These are phyloP conservation scores for Acromyrmex charruanus DNA, from an alignment of 1,140 invertebrate genomes.

Conservation along the genomic window DNA sequence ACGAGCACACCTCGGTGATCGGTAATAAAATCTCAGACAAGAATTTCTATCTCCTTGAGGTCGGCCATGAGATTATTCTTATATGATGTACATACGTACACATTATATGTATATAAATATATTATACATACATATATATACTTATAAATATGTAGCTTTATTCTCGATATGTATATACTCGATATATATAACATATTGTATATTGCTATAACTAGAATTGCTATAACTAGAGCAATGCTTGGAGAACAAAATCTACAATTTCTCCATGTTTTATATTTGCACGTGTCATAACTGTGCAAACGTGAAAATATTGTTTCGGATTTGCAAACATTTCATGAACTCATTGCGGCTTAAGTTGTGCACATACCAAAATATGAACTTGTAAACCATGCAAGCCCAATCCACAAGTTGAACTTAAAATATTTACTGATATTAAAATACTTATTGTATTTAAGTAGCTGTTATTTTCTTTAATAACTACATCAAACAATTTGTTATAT, in stretches of 20 bases:
- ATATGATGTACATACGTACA: neutral
- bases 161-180: too few species aligned
- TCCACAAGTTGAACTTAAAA: constrained; percentile 19
- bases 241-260: constrained; percentile 10
- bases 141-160: neutral
- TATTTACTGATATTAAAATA: constrained; percentile 2
- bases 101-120: neutral
- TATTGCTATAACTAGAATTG: neutral
- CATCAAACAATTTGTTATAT: neutral
- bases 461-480: neutral
- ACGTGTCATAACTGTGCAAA: neutral
- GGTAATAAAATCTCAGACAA: constrained; percentile 37
- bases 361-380: neutral
- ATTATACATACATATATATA: neutral
- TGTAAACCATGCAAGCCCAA: neutral
- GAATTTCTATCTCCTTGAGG: constrained; percentile 49
- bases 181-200: neutral
- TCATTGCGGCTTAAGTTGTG: neutral
- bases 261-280: neutral
- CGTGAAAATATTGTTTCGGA: constrained; percentile 35
- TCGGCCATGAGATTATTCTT: constrained; percentile 2
- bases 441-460: neutral
- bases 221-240: neutral
- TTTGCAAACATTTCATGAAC: constrained; percentile 29
- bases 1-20: constrained; percentile 27